phyloP scores from a whole-genome alignment of 2,888 invertebrate genomes.

The Masnerella sp. region DNA sequence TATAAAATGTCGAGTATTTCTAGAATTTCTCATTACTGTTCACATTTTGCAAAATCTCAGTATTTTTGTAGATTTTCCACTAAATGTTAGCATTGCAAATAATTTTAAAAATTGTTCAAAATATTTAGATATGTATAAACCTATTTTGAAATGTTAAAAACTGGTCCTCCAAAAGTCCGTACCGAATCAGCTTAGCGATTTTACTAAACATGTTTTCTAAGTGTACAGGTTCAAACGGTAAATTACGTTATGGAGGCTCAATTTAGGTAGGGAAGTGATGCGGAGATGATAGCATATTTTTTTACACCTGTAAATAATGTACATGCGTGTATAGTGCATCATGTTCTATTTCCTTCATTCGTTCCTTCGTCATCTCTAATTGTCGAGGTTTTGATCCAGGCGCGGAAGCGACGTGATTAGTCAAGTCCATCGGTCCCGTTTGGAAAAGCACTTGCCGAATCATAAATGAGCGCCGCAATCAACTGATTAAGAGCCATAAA shows the following conservation, averaged over 20 bases:
- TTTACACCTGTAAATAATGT: slow-evolving; percentile 55
- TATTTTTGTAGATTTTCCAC: too few species aligned
- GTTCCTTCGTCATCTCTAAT: slow-evolving; percentile 42
- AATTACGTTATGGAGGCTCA: slow-evolving; percentile 74
- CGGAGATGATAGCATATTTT: slow-evolving; percentile 51
- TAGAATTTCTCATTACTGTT: too few species aligned
- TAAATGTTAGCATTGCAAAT: too few species aligned
- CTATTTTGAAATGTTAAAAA: too few species aligned
- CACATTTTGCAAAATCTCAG: too few species aligned
- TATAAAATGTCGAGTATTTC: too few species aligned
- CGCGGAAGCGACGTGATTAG: slow-evolving; percentile 17
- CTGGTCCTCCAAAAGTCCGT: too few species aligned
- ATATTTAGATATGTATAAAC: too few species aligned
- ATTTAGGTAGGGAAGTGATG: slow-evolving; percentile 70
- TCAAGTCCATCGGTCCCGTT: slow-evolving; percentile 17
- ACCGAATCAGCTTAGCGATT: too few species aligned
- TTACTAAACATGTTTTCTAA: too few species aligned
- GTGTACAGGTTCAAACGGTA: slow-evolving; percentile 60
- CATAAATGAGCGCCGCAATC: slow-evolving; percentile 12
- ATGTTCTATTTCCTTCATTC: slow-evolving; percentile 30
- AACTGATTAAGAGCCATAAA: slow-evolving; percentile 25
- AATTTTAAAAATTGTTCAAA: too few species aligned
- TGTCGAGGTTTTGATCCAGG: slow-evolving; percentile 13
- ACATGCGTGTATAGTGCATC: slow-evolving; percentile 51
- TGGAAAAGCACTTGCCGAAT: not conserved